Conservation (phyloP, 2,888 invertebrate species). For the Amblyjoppa proteus region DNA sequence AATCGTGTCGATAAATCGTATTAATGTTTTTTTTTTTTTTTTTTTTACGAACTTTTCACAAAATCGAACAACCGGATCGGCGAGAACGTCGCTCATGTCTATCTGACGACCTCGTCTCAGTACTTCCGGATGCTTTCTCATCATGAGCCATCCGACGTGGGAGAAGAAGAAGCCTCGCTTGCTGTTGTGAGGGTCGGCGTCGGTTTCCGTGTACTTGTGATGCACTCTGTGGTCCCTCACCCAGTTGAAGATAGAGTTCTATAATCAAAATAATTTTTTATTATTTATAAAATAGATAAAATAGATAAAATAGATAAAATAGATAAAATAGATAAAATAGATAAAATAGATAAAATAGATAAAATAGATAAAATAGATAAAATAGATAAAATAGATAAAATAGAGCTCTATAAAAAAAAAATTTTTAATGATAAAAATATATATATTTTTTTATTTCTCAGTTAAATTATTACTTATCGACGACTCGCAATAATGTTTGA, state of each 20-base stretch:
- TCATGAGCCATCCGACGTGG: slow-evolving; percentile 97
- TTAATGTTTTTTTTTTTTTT: slow-evolving; percentile 14
- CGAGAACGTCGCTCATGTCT: slow-evolving; percentile 92
- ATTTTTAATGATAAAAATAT: too few species aligned
- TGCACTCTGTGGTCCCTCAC: slow-evolving; percentile 92
- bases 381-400: too few species aligned
- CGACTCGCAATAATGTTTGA: too few species aligned
- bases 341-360: too few species aligned
- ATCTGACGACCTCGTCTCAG: slow-evolving; percentile 90
- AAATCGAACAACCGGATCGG: slow-evolving; percentile 92
- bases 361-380: too few species aligned
- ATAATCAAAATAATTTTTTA: too few species aligned
- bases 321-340: too few species aligned
- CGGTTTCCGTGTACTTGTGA: slow-evolving; percentile 91
- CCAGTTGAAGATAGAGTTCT: slow-evolving; percentile 91
- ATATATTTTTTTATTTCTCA: too few species aligned
- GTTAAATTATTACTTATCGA: too few species aligned
- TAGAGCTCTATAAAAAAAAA: too few species aligned
- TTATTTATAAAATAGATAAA: too few species aligned
- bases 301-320: too few species aligned
- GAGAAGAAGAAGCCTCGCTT: slow-evolving; percentile 95
- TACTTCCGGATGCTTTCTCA: slow-evolving; percentile 95
- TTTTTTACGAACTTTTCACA: slow-evolving; percentile 89
- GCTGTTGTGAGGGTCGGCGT: slow-evolving; percentile 94
- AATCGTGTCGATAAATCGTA: neutral